Conservation (phyloP, 2,888 invertebrate species). For the Exocentrus adspersus region DNA sequence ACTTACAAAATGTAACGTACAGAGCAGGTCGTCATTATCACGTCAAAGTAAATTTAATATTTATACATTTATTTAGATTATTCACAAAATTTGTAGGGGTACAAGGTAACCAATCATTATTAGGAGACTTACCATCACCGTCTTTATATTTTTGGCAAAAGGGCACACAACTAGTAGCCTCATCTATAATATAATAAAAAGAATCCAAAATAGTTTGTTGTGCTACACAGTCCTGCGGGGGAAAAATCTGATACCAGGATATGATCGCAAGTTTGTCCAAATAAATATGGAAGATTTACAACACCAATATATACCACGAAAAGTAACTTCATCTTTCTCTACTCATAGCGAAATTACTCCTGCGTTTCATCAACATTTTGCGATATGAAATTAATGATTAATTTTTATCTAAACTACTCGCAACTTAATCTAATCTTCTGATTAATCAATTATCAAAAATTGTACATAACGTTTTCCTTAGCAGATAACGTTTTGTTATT, state of each 20-base stretch:
- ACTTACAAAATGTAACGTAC: no score
- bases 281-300: neutral
- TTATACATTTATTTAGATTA: no score
- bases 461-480: neutral
- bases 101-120: neutral
- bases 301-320: neutral
- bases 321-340: neutral
- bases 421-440: neutral
- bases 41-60: no score
- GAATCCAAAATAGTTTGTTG: conserved; percentile 17
- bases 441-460: neutral
- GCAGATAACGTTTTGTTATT: no score
- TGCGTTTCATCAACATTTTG: neutral
- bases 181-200: conserved; percentile 35
- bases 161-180: conserved; percentile 31
- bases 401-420: no score
- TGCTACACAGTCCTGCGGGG: conserved; percentile 41
- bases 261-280: conserved; percentile 24
- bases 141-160: conserved; percentile 29
- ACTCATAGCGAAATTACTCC: neutral
- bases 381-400: no score
- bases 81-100: no score
- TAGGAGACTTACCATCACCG: conserved; percentile 27
- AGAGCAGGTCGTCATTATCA: no score
- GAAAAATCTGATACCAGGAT: conserved; percentile 45